A percentile compares a stretch with the other conserved stretches of the same genome.
Evolutionary conservation across 1,140 invertebrate species (phyloP).

Genomic region (Drosophila suzukii): DNA sequence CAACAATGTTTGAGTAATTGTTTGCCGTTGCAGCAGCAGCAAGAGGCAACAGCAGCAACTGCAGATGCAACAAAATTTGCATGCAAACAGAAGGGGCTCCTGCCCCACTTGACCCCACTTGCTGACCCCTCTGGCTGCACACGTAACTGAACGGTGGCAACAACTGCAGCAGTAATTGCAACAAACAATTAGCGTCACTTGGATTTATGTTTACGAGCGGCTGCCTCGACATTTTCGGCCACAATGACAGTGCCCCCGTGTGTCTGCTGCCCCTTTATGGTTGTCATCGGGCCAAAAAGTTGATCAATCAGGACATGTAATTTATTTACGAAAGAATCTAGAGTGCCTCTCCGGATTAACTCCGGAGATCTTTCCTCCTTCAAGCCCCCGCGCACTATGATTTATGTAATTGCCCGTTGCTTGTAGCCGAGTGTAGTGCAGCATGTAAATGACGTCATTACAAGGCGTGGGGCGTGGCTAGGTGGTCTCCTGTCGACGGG

Average conservation of each 20-base stretch:
- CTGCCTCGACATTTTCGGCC: constrained; percentile 59
- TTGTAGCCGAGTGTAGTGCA: constrained; percentile 33
- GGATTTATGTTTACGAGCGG: constrained; percentile 77
- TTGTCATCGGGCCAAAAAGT: constrained; percentile 39
- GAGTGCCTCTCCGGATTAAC: not conserved
- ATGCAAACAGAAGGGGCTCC: constrained; percentile 47
- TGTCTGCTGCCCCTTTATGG: constrained; percentile 2
- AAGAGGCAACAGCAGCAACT: constrained; percentile 29
- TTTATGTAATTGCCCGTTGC: constrained; percentile 40
- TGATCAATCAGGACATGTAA: constrained; percentile 56
- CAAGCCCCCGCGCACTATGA: constrained; percentile 7
- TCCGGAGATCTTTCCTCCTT: constrained; percentile 6
- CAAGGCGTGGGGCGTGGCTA: constrained; percentile 43
- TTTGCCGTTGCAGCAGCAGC: constrained; percentile 63
- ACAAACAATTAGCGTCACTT: constrained; percentile 82
- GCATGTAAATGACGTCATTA: constrained; percentile 70
- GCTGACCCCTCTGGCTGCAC: constrained; percentile 32
- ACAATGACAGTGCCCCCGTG: constrained; percentile 30
- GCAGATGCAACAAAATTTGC: constrained; percentile 74
- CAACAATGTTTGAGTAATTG: constrained; percentile 82
- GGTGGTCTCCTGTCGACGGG: constrained; percentile 25
- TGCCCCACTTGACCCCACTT: not conserved
- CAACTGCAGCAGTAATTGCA: constrained; percentile 78
- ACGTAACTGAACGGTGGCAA: constrained; percentile 64
- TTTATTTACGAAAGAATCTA: constrained; percentile 39